phyloP scores from a whole-genome alignment of 2,888 invertebrate species.

The Pachliopta kotzebuea region DNA sequence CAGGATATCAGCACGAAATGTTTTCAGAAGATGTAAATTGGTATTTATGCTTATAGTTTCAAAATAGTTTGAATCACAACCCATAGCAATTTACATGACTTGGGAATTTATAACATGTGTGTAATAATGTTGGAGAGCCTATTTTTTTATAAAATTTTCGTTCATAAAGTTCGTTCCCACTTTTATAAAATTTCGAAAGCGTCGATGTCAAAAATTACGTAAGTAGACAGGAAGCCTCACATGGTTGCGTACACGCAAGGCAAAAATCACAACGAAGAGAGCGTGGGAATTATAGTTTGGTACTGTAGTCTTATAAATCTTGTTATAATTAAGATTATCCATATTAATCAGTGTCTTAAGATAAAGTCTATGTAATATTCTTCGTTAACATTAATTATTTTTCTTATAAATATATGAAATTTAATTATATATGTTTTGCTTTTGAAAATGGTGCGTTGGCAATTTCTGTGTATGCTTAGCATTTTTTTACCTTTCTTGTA shows the following conservation, averaged over 20 bases:
- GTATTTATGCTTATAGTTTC: too few relatives aligned
- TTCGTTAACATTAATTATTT: too few relatives aligned
- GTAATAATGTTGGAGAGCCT: background rate
- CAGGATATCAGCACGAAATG: too few relatives aligned
- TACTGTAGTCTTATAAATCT: conserved; percentile 2
- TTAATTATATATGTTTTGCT: too few relatives aligned
- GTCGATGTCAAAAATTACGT: conserved; percentile 23
- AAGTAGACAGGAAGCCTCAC: conserved; percentile 25
- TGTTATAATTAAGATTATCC: background rate
- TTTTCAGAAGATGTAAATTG: too few relatives aligned
- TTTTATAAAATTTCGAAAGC: conserved; percentile 28
- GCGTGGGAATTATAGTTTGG: conserved; percentile 22
- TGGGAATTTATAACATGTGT: background rate
- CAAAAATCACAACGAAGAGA: conserved; percentile 22
- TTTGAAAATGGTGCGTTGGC: too few relatives aligned
- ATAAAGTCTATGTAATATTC: too few relatives aligned
- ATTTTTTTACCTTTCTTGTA: too few relatives aligned
- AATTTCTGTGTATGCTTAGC: too few relatives aligned
- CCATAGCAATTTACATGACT: background rate
- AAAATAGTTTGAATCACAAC: too few relatives aligned
- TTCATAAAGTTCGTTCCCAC: conserved; percentile 21
- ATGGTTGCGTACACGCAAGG: conserved; percentile 26
- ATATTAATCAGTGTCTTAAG: too few relatives aligned
- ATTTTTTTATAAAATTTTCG: background rate
- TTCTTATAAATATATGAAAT: too few relatives aligned